These are phyloP conservation scores for Villa cingulata DNA, from an alignment of 2,888 invertebrate genomes.

Conservation along the genomic window DNA sequence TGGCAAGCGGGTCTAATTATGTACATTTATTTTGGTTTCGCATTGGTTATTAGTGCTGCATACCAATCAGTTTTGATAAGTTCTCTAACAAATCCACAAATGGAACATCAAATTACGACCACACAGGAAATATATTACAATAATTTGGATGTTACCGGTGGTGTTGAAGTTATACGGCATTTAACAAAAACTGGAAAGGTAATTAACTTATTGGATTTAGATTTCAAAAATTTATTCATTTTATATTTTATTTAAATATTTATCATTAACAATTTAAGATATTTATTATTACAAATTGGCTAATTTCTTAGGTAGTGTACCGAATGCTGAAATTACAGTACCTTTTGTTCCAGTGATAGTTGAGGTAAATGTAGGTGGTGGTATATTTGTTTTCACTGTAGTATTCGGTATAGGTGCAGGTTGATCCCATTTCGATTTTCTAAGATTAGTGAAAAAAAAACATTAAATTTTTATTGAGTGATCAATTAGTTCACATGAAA, in stretches of 20 bases:
- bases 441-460: constrained; percentile 12
- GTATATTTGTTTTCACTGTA: constrained; percentile 47
- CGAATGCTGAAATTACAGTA: constrained; percentile 86
- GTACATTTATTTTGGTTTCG: constrained; percentile 12
- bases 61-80: constrained; percentile 32
- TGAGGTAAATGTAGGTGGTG: constrained; percentile 62
- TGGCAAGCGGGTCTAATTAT: constrained; percentile 10
- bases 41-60: constrained; percentile 26
- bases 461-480: not conserved
- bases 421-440: constrained; percentile 90
- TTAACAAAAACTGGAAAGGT: constrained; percentile 29
- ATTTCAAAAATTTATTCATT: not conserved
- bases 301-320: constrained; percentile 69
- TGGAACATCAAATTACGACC: constrained; percentile 24
- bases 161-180: constrained; percentile 26
- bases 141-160: constrained; percentile 26
- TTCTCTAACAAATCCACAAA: constrained; percentile 29
- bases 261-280: not conserved
- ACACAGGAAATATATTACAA: constrained; percentile 22
- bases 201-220: no score
- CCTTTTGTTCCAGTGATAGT: constrained; percentile 81
- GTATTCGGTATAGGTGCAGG: constrained; percentile 42
- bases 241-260: not conserved
- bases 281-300: not conserved
- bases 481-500: not conserved